Base-by-base conservation (phyloP, 2,113 vertebrate genomes). In the Polypterus bichir region DNA sequence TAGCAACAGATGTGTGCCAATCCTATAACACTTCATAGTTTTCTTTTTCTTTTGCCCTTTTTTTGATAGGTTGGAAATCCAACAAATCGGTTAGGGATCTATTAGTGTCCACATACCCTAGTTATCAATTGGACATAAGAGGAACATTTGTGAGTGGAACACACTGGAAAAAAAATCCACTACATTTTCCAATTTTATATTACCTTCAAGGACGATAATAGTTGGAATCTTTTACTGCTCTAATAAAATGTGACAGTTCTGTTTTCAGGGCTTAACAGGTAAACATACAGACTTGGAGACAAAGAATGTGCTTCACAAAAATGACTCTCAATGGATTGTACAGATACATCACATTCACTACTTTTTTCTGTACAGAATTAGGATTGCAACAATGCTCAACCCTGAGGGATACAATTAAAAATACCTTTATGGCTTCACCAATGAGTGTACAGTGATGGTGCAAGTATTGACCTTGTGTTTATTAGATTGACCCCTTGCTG, bases 1-100 rank as follows among this genome's bases (percentile, higher is more conserved):
- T 88, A 87, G 86, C 86, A 87, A 88, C 84, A 81, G 75, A 86
- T 84, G 82, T 86, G 82, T 80, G 83, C 86, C 77, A 88, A 73
- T 81, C 85, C 84, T 78, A 81, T 77, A 84, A 76, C 84, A 78
- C 77, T 70, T 71, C 74, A 44, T 11, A 52, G 63, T 58, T 59
- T 54, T 27, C 27, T 27, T 27, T 27, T 27, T 27, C 27, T 27
- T 27, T 27, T 27, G 27, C 27, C 27, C 27, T 27, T 27, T 27
- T 27, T 10, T 46, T 11, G 2, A 60, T 5, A 9, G 59, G 48
- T 10, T 46, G 49, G 47, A 47, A 62, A 58, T n/a, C 55, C 44
- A 47, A 59, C 45, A 53, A 47, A 27, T n/a, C 49, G 49, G 57
- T 53, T 51, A 6, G 59, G 9, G 11, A 48, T 57, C 7, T 44